phyloP scores from a whole-genome alignment of 2,113 vertebrate species.

The Brachirus orientalis region DNA sequence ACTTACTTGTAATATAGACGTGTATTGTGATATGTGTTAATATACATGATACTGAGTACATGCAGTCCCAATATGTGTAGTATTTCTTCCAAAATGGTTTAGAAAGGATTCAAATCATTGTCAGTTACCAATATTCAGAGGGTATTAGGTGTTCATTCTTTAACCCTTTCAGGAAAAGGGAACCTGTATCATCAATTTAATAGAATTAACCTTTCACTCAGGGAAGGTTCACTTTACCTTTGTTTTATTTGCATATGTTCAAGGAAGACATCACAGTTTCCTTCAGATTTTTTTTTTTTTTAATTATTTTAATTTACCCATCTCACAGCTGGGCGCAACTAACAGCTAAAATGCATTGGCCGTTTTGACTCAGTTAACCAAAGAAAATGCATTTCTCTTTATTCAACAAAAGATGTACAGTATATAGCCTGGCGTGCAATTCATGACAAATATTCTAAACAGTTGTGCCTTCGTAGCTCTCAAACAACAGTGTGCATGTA shows the following conservation, averaged over 20 bases:
- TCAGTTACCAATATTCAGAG: neutral
- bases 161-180: conserved; percentile 27
- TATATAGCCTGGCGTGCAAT: neutral
- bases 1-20: neutral
- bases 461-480: conserved; percentile 55
- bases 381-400: conserved; percentile 20
- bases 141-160: neutral
- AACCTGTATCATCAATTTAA: conserved; percentile 2
- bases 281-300: neutral
- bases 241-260: neutral
- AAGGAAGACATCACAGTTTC: conserved; percentile 11
- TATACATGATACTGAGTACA: neutral
- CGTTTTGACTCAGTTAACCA: conserved; percentile 39
- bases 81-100: neutral
- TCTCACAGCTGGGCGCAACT: neutral
- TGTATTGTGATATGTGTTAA: neutral
- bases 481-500: neutral
- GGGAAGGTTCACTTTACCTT: neutral
- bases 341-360: conserved; percentile 16
- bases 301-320: neutral
- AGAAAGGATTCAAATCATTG: neutral
- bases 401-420: neutral
- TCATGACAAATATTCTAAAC: neutral
- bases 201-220: neutral
- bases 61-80: neutral